Base-by-base conservation (phyloP, 2,113 vertebrate genomes). In the Sander lucioperca region DNA sequence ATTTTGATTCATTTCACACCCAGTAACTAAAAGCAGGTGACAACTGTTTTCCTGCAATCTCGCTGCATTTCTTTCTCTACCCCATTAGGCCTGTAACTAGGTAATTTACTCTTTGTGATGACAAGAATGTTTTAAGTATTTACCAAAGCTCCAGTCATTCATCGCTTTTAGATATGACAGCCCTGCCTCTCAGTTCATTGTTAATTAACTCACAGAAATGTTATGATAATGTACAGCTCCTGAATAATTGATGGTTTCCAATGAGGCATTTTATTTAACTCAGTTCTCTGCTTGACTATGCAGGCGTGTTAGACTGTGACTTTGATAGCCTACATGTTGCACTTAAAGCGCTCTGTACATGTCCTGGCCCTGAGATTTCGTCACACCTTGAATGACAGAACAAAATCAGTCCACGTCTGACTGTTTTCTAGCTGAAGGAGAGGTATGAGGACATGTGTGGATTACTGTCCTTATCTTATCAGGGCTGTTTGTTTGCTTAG, bases 221-320 rank as follows among this genome's bases (percentile, higher is more conserved):
- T 84, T 82, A 57, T 74, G 79, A 89, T 91, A 83, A 89, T 83
- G 85, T 68, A 77, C 53, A 64, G 70, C 56, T 56, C 54, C 63
- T 89, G 69, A 74, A 86, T 88, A 86, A 93, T 91, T 84, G 76
- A 94, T 82, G 68, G 71, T 16, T 58, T 83, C 75, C 81, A 86
- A 67, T 66, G 84, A 84, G 84, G 71, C 39, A 6, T 90, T 83
- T 88, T 72, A 77, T 87, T 89, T 75, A 84, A 81, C 69, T 82
- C 63, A 74, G 51, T 78, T 79, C 66, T 72, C 59, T 62, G 79
- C 74, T 78, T 69, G 67, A 53, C 58, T 75, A n/a, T 74, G 65
- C 63, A 48, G 45, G 5, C 74, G 27, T 64, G 76, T 74, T 23
- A 12, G 25, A 64, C 67, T 58, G 73, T n/a, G 43, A 51, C 25